Evolutionary conservation across 2,113 vertebrate genomes (phyloP), one percentile per base, ranked within the genome.

Genomic region (Phalacrocorax aristotelis): DNA sequence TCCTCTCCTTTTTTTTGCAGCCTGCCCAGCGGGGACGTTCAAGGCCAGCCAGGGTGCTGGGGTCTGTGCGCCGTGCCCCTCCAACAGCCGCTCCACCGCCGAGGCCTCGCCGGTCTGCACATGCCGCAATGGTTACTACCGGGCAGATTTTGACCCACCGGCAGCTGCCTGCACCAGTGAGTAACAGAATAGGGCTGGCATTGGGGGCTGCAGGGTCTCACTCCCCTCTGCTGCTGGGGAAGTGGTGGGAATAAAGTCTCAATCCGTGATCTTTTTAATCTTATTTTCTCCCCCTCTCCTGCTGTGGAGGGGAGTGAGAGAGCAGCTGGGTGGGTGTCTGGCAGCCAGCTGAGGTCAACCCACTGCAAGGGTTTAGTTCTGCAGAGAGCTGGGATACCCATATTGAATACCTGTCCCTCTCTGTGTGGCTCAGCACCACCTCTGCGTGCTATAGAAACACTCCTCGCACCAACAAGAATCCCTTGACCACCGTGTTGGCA

Each of bases 161-260:
- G 98, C 99, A 48, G 98, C 98, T 48, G 98, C 99, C 62, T 99
- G 99, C 96, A 99, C 99, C 81, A 99, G 99, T 99, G 97, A 99
- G 99, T 99, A 90, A 19, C 17, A 11, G 8, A 2, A 3, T 3
- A 4, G 19, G 62, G 29, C 13, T 40, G 38, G 15, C 0, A 1
- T 4, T 21, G 62, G 51, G 6, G 7, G 10, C 44, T 29, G 40
- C n/a, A 8, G 6, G 29, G 38, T 27, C 57, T 51, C 5, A 0
- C 17, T 58, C 36, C 20, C 11, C 20, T 38, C 46, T 1, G 26
- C 30, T 20, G 12, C 30, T 23, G 29, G 48, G 46, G 61, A 54
- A 48, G 36, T 0, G 0, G 9, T 14, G 6, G 27, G 40, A 38
- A 10, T 27, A 4, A 38, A 29, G 7, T 16, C 74, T 42, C 44